These are phyloP conservation scores for Heteromormyrus szaboi DNA, from an alignment of 2,797 vertebrate genomes.

Conservation along the genomic window DNA sequence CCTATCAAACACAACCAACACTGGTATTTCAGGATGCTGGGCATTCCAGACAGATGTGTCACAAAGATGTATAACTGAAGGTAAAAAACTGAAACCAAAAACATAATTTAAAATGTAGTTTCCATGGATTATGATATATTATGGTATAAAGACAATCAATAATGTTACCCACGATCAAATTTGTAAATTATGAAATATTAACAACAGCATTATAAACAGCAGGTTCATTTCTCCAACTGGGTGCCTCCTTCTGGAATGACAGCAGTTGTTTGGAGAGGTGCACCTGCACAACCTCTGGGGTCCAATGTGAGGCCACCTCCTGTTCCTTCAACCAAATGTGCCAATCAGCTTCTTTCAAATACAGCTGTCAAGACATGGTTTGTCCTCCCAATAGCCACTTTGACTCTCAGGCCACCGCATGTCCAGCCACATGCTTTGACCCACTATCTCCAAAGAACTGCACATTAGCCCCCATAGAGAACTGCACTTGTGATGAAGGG, in stretches of 20 bases:
- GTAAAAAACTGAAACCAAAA: conserved; percentile 28
- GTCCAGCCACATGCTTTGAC: conserved; percentile 52
- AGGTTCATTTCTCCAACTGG: conserved; percentile 33
- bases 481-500: conserved; percentile 54
- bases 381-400: conserved; percentile 58
- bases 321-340: conserved; percentile 51
- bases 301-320: conserved; percentile 40
- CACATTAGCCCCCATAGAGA: conserved; percentile 33
- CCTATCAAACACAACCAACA: conserved; percentile 44
- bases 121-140: not conserved
- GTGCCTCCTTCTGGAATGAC: conserved; percentile 52
- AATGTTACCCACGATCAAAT: not conserved
- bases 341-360: conserved; percentile 26
- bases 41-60: conserved; percentile 44
- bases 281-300: conserved; percentile 38
- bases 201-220: not conserved
- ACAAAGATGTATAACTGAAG: conserved; percentile 38
- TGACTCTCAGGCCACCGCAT: conserved; percentile 47
- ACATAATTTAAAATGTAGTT: not conserved
- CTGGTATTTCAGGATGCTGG: conserved; percentile 48
- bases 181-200: not conserved
- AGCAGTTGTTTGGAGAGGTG: conserved; percentile 44
- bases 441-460: not conserved
- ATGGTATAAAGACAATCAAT: not conserved
- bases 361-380: conserved; percentile 48